Evolutionary conservation across 2,113 vertebrate genomes (phyloP).

Genomic region (Thunnus thynnus): DNA sequence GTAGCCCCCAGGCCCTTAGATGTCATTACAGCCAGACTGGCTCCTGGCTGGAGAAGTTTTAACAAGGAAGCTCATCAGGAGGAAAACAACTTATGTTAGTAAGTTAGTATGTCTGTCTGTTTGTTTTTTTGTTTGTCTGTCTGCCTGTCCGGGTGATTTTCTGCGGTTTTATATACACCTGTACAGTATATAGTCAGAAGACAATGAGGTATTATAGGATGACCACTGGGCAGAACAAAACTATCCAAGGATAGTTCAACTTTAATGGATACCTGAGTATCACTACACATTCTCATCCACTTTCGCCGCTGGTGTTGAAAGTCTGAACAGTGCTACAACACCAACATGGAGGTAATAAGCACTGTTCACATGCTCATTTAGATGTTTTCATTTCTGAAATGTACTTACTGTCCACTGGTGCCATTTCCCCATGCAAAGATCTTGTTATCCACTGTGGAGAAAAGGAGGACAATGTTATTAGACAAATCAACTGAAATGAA

Average conservation of each 20-base stretch:
- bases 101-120: conserved; percentile 38
- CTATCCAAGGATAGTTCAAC: conserved; percentile 18
- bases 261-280: conserved; percentile 35
- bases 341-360: not conserved
- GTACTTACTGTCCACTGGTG: conserved; percentile 75
- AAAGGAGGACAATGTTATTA: conserved; percentile 20
- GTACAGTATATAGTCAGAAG: not conserved
- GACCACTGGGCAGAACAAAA: conserved; percentile 23
- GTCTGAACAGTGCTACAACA: not conserved
- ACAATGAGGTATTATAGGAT: conserved; percentile 1
- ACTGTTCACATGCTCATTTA: not conserved
- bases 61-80: conserved; percentile 72
- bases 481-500: not conserved
- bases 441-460: conserved; percentile 64
- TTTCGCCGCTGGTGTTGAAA: not conserved
- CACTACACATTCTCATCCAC: not conserved
- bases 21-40: conserved; percentile 76
- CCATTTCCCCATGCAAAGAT: conserved; percentile 75
- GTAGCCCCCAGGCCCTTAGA: conserved; percentile 68
- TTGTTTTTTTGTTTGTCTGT: not conserved
- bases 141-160: not conserved
- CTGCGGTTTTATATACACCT: conserved; percentile 24
- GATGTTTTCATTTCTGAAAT: conserved; percentile 14
- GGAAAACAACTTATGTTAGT: conserved; percentile 58
- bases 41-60: conserved; percentile 71